phyloP scores from a whole-genome alignment of 2,888 invertebrate genomes.

The Morpho helenor region DNA sequence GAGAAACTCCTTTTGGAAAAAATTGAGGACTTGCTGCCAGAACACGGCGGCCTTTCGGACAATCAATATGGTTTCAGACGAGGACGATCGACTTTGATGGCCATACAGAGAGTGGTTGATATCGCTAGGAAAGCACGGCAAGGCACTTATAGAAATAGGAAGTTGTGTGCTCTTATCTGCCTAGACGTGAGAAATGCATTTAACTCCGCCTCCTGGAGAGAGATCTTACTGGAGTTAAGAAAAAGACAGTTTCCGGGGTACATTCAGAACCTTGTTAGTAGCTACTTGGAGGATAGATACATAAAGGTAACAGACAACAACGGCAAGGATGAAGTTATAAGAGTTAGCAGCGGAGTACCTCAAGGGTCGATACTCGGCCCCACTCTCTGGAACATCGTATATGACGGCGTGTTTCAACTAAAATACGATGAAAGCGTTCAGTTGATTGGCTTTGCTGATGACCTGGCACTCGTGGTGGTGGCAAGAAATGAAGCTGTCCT shows the following conservation, averaged over 20 bases:
- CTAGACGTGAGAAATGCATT: background rate
- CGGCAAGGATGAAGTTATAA: too few relatives aligned
- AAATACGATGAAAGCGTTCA: too few relatives aligned
- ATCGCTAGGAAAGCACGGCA: background rate
- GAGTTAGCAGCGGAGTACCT: background rate
- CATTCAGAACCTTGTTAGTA: background rate
- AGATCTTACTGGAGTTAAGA: background rate
- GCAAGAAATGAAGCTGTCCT: too few relatives aligned
- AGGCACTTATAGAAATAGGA: background rate
- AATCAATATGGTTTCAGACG: too few relatives aligned
- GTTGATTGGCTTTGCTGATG: too few relatives aligned
- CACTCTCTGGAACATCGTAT: background rate
- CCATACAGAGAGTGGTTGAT: background rate
- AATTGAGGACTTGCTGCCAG: too few relatives aligned
- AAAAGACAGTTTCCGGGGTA: background rate
- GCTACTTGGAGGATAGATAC: background rate
- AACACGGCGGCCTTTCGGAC: too few relatives aligned
- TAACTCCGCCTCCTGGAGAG: background rate
- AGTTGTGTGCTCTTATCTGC: background rate
- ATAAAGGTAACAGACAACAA: background rate
- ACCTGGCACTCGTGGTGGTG: too few relatives aligned
- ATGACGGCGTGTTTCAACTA: too few relatives aligned
- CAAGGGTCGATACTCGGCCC: background rate
- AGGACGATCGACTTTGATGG: background rate
- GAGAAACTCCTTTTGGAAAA: too few relatives aligned